Evolutionary conservation across 2,888 invertebrate species (phyloP), one percentile per base, ranked within the genome.

Genomic region (Atethmia centrago): DNA sequence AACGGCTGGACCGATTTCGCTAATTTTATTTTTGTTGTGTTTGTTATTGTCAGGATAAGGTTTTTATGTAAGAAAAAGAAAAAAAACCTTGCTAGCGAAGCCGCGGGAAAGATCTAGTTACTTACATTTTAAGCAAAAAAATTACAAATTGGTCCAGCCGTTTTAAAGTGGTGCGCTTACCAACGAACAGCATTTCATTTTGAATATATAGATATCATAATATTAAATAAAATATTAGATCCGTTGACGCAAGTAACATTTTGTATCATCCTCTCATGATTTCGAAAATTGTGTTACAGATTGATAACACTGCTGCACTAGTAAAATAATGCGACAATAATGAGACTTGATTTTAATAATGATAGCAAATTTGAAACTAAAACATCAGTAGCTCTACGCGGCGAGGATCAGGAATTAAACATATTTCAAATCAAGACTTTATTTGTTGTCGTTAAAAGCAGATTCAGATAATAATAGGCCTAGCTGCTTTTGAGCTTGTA

Each of bases 401-500:
- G 40, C n/a, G 51, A 40, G 40, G 28, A 2, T 19, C 0, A 16
- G 2, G 25, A 65, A 25, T 19, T 8, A 16, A 7, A 9, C 36
- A 40, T 21, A 9, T n/a, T 58, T 51, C 12, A 36, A 36, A 45
- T 49, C 45, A 10, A 19, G 14, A 2, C 12, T 47, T 21, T 16
- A 10, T 45, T 42, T 45, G 19, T 12, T 51, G 19, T 28, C 1
- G 9, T 14, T 47, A 16, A 56, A 21, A 40, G 3, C 16, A 40
- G 40, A 40, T 47, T 19, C 25, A 45, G 3, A 42, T 49, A 71
- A 47, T 28, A 49, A 58, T 31, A 47, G 9, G 16, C 31, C 14
- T 31, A 77, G 47, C 25, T 55, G 42, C 25, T 49, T 62, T 67
- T 19, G 25, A 40, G 12, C 14, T 21, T 40, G 45, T 67, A 47